These are phyloP conservation scores for Hiodon alosoides DNA, from an alignment of 2,113 vertebrate genomes.

Conservation along the genomic window DNA sequence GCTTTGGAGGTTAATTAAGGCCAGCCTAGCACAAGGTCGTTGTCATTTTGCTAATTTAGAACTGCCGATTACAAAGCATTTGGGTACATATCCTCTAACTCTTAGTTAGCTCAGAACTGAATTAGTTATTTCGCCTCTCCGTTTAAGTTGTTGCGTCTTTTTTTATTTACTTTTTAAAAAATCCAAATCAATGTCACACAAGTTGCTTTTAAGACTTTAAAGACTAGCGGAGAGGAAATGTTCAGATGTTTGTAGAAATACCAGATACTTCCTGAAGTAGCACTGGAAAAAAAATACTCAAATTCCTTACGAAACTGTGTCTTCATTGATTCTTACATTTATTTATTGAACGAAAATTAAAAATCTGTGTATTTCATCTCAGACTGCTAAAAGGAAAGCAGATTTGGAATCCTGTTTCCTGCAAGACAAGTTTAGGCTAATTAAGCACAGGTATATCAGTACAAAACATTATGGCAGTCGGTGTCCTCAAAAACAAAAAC, in stretches of 20 bases:
- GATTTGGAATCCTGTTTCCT: too few species aligned
- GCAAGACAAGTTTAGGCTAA: too few species aligned
- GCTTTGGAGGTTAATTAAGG: background rate
- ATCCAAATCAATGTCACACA: too few species aligned
- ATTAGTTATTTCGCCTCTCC: too few species aligned
- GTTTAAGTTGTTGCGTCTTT: slow-evolving; percentile 1
- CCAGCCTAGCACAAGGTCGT: background rate
- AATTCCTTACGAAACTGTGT: too few species aligned
- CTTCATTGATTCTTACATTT: background rate
- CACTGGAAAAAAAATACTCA: slow-evolving; percentile 14
- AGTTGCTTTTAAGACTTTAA: background rate
- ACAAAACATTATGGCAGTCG: too few species aligned
- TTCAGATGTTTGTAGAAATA: slow-evolving; percentile 22
- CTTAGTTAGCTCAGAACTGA: too few species aligned
- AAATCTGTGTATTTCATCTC: background rate
- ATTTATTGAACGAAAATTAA: background rate
- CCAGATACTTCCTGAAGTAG: slow-evolving; percentile 23
- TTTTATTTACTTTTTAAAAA: background rate
- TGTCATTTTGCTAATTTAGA: background rate
- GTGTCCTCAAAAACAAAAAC: too few species aligned
- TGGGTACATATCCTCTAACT: background rate
- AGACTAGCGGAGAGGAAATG: slow-evolving; percentile 23
- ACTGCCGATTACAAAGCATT: background rate
- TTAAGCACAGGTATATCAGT: background rate
- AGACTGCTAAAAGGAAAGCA: background rate